phyloP scores from a whole-genome alignment of 2,797 vertebrate genomes.

The Harpagifer antarcticus region DNA sequence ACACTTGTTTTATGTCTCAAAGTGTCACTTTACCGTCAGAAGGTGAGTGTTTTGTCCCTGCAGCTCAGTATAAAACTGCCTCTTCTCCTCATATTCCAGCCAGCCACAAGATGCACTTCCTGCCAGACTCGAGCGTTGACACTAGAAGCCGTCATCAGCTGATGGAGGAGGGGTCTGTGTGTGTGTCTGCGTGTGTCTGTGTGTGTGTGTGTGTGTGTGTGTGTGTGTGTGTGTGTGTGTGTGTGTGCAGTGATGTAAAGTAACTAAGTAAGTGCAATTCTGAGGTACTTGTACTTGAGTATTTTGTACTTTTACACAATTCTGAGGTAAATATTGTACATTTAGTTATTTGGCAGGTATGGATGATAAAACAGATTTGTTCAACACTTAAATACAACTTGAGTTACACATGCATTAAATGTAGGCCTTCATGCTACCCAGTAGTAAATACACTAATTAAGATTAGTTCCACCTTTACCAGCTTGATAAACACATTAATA shows the following conservation, averaged over 20 bases:
- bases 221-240: not conserved
- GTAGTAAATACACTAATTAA: too few relatives aligned
- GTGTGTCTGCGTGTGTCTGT: not conserved
- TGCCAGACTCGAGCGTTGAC: conserved; percentile 56
- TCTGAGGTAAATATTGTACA: too few relatives aligned
- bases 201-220: not conserved
- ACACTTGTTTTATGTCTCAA: not conserved
- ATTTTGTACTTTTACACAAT: too few relatives aligned
- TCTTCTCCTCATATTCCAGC: conserved; percentile 69
- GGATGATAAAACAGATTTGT: too few relatives aligned
- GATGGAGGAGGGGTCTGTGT: conserved; percentile 74
- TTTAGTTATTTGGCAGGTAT: too few relatives aligned
- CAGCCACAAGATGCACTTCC: conserved; percentile 73
- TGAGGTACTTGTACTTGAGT: too few relatives aligned
- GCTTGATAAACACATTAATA: too few relatives aligned
- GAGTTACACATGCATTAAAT: too few relatives aligned
- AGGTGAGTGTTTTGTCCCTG: conserved; percentile 15
- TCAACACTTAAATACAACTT: too few relatives aligned
- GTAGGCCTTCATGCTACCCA: too few relatives aligned
- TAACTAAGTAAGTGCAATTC: too few relatives aligned
- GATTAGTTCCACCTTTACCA: too few relatives aligned
- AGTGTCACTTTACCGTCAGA: conserved; percentile 58
- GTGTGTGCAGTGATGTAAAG: not conserved
- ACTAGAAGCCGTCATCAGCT: conserved; percentile 84
- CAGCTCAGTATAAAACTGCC: conserved; percentile 3